Base-by-base conservation (phyloP, 1,140 invertebrate species). In the Microplitis mediator region DNA sequence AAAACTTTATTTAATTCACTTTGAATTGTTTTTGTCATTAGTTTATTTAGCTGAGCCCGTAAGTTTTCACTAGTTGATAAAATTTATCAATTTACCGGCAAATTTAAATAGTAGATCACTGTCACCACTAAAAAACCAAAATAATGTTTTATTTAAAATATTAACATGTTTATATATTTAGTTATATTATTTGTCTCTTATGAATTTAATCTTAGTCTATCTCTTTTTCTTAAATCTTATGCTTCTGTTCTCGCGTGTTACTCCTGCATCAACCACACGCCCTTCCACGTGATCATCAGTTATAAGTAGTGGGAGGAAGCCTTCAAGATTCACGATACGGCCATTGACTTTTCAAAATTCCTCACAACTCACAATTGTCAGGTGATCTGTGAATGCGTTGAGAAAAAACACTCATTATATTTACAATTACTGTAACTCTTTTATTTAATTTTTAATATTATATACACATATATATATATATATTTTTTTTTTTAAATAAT, bases 291-390 rank as follows among this genome's bases (percentile, higher is more conserved):
- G 74, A 75, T 60, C 64, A 50, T 34, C 60, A 36, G 39, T 6
- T 9, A 9, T 5, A 39, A 5, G 51, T 39, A 62, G 72, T 70
- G 72, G 72, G 72, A 74, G 72, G 72, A 74, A 74, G 68, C 67
- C 62, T 67, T 51, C 68, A 68, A 69, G 68, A 16, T 70, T 58
- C 32, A 56, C 74, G 81, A 83, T 81, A 82, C 81, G 82, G 82
- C 78, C 82, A 77, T 82, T 82, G 80, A 83, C 81, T 81, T 76
- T 72, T 75, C 72, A 78, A 81, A 81, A 83, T 81, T 81, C 76
- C 78, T 52, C 77, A 68, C 73, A 65, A 54, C 77, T 52, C 77
- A 68, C 73, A 68, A 54, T 71, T 66, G 56, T 58, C 39, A 31
- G 45, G 14, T 31, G 23, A 66, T 52, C 51, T 66, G 64, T 39